Base-by-base conservation (phyloP, 1,140 invertebrate species). In the Elymnias hypermnestra region DNA sequence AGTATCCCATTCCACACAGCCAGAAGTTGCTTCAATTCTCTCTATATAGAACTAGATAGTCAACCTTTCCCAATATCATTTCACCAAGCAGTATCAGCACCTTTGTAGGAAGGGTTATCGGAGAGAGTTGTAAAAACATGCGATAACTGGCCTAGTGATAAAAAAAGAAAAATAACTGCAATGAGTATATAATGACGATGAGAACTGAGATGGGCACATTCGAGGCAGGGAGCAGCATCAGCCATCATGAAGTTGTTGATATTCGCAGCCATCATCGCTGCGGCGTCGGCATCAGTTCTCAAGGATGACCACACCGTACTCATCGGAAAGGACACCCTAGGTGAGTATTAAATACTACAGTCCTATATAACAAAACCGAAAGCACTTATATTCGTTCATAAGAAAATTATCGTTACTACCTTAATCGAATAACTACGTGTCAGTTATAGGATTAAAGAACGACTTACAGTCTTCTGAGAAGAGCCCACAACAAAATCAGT, bases 201-300 rank as follows among this genome's bases (percentile, higher is more conserved):
- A 9, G 15, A 0, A 5, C 3, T 3, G 9, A 13, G 26, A 1
- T 33, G 8, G 23, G 31, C 26, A 74, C 63, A 71, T 53, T 71
- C 48, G 22, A 35, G 10, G 25, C 26, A 14, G 3, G 15, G 15
- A 15, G 18, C 37, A 13, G 36, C 45, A 29, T 22, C 31, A 28
- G 54, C 41, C 57, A 64, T 3, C 54, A 78, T 82, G 77, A 78
- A 50, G 64, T 29, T 59, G n/a, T 23, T 78, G 28, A 28, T 72
- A 41, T 21, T 76, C n/a, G 59, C 61, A 53, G 65, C 68, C n/a
- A 13, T 64, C 10, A 2, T 79, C 38, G 70, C 78, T 43, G 57
- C 59, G 50, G 67, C 74, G 3, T 18, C 73, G 9, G 74, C 72
- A 15, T 53, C 63, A 15, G 65, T 66, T 17, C 44, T 79, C 59